Evolutionary conservation across 1,140 invertebrate genomes (phyloP).

Genomic region (Drosophila sproati): DNA sequence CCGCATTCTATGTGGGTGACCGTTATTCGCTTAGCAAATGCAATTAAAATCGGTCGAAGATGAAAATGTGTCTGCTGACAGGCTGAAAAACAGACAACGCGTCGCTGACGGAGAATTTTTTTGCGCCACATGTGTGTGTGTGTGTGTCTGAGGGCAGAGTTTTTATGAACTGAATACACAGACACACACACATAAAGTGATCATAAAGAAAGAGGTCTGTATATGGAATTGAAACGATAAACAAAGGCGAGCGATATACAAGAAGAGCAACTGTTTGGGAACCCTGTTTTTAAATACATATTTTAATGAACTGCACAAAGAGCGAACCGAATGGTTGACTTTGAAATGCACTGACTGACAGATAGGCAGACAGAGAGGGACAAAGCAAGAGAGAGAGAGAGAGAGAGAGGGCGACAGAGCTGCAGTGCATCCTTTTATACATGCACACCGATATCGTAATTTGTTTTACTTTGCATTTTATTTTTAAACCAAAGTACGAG

Average conservation of each 20-base stretch:
- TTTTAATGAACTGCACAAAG: conserved; percentile 56
- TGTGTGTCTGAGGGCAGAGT: background rate
- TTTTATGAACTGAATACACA: conserved; percentile 15
- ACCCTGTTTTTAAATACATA: conserved; percentile 19
- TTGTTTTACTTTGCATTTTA: conserved; percentile 56
- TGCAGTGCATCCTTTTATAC: conserved; percentile 52
- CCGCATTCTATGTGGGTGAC: conserved; percentile 42
- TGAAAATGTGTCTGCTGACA: conserved; percentile 26
- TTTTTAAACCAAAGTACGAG: conserved; percentile 46
- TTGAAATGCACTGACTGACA: conserved; percentile 25
- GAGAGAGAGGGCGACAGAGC: background rate
- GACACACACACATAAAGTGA: conserved; percentile 9
- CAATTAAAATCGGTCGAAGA: conserved; percentile 37
- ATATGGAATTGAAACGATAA: conserved; percentile 45
- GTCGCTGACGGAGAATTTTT: background rate
- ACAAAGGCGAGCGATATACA: conserved; percentile 38
- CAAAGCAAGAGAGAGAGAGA: background rate
- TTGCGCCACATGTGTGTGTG: conserved; percentile 30
- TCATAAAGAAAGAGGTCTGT: conserved; percentile 34
- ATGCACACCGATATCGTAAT: conserved; percentile 34
- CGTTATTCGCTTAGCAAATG: conserved; percentile 14
- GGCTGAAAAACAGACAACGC: background rate
- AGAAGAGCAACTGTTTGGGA: conserved; percentile 45
- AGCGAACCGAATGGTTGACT: conserved; percentile 19
- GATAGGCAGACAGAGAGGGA: background rate